Evolutionary conservation across 2,888 invertebrate genomes (phyloP).

Genomic region (Torymus auratus): DNA sequence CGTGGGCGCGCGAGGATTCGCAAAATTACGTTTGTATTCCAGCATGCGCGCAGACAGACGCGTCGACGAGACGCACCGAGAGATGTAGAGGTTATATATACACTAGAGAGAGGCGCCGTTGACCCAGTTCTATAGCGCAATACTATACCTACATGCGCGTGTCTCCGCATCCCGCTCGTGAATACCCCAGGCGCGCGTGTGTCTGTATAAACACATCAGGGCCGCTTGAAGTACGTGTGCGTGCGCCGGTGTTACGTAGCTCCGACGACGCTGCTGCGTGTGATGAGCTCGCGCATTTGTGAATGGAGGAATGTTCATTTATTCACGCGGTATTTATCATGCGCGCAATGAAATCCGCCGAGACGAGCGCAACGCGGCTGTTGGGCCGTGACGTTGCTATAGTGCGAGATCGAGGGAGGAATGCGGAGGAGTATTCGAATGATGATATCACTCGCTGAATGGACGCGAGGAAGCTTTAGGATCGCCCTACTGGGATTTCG

Average conservation of each 20-base stretch:
- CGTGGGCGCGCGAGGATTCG: background rate
- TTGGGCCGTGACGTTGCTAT: no score
- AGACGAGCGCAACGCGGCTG: no score
- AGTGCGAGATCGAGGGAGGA: no score
- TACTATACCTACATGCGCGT: background rate
- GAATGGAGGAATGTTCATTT: no score
- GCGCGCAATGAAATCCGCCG: no score
- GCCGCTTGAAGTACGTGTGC: constrained; percentile 1
- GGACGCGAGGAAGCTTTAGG: no score
- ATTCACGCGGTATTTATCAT: no score
- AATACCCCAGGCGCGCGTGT: background rate
- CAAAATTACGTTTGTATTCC: constrained; percentile 37
- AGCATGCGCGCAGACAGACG: background rate
- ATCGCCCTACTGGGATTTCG: no score
- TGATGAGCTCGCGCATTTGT: no score
- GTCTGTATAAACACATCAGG: constrained; percentile 1
- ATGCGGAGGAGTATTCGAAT: no score
- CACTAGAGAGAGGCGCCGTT: background rate
- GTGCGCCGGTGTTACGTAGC: background rate
- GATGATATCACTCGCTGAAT: no score
- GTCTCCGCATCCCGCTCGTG: background rate
- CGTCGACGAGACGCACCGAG: no score
- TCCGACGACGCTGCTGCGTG: background rate
- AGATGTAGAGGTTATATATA: background rate
- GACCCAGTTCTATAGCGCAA: constrained; percentile 27